Evolutionary conservation across 2,113 vertebrate genomes (phyloP).

Genomic region (Pyrgilauda ruficollis): DNA sequence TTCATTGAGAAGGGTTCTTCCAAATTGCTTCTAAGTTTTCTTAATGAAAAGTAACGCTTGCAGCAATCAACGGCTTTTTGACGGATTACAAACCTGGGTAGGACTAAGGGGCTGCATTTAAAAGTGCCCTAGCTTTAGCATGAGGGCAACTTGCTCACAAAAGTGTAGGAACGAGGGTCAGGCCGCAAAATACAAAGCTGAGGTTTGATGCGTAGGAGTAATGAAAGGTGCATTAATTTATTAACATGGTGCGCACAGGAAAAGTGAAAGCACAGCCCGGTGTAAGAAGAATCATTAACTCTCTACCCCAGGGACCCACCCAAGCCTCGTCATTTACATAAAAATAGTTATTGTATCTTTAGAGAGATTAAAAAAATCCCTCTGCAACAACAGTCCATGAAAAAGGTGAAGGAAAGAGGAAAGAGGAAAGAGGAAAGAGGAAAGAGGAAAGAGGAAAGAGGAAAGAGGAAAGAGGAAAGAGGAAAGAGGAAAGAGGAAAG

Average conservation of each 20-base stretch:
- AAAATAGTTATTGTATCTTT: constrained; percentile 59
- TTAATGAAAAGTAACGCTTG: constrained; percentile 86
- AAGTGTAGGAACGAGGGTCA: constrained; percentile 62
- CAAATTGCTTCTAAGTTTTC: constrained; percentile 83
- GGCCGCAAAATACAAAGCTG: constrained; percentile 57
- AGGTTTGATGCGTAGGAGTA: constrained; percentile 26
- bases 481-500: too few relatives aligned
- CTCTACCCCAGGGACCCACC: constrained; percentile 61
- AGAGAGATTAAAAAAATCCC: not conserved
- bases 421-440: not conserved
- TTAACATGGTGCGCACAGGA: constrained; percentile 15
- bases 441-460: not conserved
- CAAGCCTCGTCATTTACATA: constrained; percentile 60
- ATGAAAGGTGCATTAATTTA: constrained; percentile 55
- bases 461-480: too few relatives aligned
- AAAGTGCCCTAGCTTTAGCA: constrained; percentile 67
- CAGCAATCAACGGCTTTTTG: constrained; percentile 85
- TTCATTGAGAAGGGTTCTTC: constrained; percentile 83
- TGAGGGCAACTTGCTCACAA: constrained; percentile 70
- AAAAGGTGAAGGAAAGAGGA: not conserved
- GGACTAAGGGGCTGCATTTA: constrained; percentile 68
- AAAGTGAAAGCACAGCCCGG: constrained; percentile 7
- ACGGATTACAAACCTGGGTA: constrained; percentile 80
- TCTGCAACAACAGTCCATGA: not conserved
- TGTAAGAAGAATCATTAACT: constrained; percentile 60